Base-by-base conservation (phyloP, 53 echinoderm and acorn worm species). In the Temnopleurus reevesii region DNA sequence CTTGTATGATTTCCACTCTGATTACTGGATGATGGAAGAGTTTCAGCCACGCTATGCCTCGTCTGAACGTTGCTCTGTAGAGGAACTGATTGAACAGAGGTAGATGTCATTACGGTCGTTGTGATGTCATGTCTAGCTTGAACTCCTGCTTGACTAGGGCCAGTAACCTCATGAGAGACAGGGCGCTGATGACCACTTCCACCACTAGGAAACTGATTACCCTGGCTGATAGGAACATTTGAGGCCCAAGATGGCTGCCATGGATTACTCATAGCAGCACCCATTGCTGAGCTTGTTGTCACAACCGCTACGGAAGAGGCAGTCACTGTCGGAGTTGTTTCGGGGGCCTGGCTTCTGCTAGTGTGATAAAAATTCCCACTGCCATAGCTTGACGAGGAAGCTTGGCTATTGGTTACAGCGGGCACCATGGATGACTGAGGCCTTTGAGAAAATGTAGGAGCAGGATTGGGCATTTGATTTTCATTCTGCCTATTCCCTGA, bases 1-100 rank as follows among this genome's bases (percentile, higher is more conserved):
- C 58, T 47, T 49, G 30, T n/a, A 79, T 31, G 88, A 51, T 71
- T 65, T 87, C 65, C 53, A 31, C 46, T n/a, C 61, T 24, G 27
- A 65, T 30, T 51, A 55, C 71, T 63, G 41, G 71, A 21, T 19
- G 49, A 17, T 71, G 53, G 88, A 4, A 66, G 31, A 51, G 89
- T 76, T 53, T 91, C 95, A 84, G 79, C 90, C 76, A 90, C 65
- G 56, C 81, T 89, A 21, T 57, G 59, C 51, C 92, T 93, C 46
- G 90, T 24, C 51, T 86, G 83, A 21, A 97, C 34, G 26, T 97
- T 97, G 82, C 97, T 97, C 49, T 94, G 94, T 18, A 97, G 93
- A 12, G 95, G 97, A 24, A 97, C 97, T 49, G 97, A 94, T 88
- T 97, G 97, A 45, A 97, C 76, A 46, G 66, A 56, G 24, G 28